Evolutionary conservation across 1,140 invertebrate genomes (phyloP).

Genomic region (Apis dorsata): DNA sequence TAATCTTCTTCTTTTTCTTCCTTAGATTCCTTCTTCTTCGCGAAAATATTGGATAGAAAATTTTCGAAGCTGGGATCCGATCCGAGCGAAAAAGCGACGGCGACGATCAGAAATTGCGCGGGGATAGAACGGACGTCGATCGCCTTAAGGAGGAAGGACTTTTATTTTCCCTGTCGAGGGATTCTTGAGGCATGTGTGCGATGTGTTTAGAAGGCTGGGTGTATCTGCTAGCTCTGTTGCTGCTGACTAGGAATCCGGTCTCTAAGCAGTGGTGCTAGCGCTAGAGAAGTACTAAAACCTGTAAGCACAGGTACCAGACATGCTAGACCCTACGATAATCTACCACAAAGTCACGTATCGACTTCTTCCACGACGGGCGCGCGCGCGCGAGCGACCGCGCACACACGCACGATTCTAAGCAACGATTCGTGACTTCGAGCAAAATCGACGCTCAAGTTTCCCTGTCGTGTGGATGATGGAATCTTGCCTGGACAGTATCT

Average conservation of each 20-base stretch:
- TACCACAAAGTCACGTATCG: slow-evolving; percentile 42
- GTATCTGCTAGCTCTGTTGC: slow-evolving; percentile 22
- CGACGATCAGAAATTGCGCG: slow-evolving; percentile 40
- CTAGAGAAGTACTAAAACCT: slow-evolving; percentile 47
- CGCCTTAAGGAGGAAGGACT: slow-evolving; percentile 51
- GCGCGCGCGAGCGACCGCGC: neutral
- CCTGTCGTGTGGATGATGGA: slow-evolving; percentile 34
- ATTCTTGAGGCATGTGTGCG: slow-evolving; percentile 46
- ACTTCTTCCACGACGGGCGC: slow-evolving; percentile 25
- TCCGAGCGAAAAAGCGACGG: neutral
- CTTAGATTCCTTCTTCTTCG: neutral
- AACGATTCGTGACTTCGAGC: slow-evolving; percentile 26
- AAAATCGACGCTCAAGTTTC: slow-evolving; percentile 32
- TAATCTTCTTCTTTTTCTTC: neutral
- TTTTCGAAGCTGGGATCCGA: neutral
- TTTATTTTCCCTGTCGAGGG: slow-evolving; percentile 55
- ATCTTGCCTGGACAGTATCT: slow-evolving; percentile 29
- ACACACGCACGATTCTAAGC: slow-evolving; percentile 22
- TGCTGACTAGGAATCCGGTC: slow-evolving; percentile 62
- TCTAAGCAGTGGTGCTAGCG: slow-evolving; percentile 49
- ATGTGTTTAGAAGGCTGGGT: slow-evolving; percentile 50
- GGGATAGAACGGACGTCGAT: slow-evolving; percentile 45
- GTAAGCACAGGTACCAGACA: slow-evolving; percentile 47
- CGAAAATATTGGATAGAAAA: no score
- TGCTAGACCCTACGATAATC: slow-evolving; percentile 53